phyloP scores from a whole-genome alignment of 2,113 vertebrate species.

The Carettochelys insculpta region DNA sequence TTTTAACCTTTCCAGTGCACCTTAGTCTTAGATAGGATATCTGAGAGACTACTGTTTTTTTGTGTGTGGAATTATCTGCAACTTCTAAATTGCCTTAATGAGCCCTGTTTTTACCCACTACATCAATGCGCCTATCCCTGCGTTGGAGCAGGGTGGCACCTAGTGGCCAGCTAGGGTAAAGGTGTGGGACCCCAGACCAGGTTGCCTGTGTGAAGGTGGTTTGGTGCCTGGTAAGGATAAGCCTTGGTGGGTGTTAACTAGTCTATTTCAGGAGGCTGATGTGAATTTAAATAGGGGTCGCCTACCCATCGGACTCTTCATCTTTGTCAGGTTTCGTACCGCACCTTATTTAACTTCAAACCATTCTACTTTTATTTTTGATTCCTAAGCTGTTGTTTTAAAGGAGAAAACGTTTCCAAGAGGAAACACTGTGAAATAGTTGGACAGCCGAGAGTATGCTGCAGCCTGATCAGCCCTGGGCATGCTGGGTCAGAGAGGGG shows the following conservation, averaged over 20 bases:
- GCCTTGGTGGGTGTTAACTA: constrained; percentile 1
- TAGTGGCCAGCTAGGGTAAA: constrained; percentile 62
- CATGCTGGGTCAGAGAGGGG: not conserved
- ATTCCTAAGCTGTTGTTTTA: constrained; percentile 11
- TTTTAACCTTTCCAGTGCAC: constrained; percentile 52
- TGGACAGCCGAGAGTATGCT: not conserved
- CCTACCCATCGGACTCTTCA: constrained; percentile 49
- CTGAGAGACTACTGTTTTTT: constrained; percentile 59
- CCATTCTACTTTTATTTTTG: constrained; percentile 48
- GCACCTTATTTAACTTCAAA: constrained; percentile 65
- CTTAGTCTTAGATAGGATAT: constrained; percentile 60
- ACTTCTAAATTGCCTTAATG: constrained; percentile 83
- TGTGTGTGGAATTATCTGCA: constrained; percentile 74
- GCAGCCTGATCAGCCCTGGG: not conserved
- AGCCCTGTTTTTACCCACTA: constrained; percentile 79
- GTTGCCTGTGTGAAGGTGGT: constrained; percentile 29
- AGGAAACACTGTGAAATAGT: not conserved
- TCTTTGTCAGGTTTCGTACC: constrained; percentile 54
- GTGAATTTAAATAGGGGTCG: constrained; percentile 54
- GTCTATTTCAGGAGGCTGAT: constrained; percentile 66
- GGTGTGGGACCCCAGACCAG: constrained; percentile 38
- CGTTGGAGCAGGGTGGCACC: constrained; percentile 64
- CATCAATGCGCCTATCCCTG: constrained; percentile 58
- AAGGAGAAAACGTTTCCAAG: constrained; percentile 14
- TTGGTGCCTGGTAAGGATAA: constrained; percentile 41